Evolutionary conservation across 2,888 invertebrate species (phyloP), one percentile per base, ranked within the genome.

Genomic region (Pseudanteris insignis): DNA sequence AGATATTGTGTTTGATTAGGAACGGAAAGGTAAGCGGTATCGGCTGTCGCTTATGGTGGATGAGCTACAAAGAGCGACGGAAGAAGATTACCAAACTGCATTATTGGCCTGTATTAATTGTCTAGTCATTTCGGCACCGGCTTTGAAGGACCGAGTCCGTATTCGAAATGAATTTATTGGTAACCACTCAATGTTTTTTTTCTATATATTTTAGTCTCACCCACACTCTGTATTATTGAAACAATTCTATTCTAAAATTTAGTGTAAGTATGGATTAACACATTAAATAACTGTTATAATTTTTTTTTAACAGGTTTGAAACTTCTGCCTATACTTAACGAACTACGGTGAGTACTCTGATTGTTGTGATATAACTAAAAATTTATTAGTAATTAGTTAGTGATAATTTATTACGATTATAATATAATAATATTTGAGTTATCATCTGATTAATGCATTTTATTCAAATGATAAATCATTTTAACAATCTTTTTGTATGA

Each of bases 131-230:
- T 93, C 94, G 11, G 93, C 93, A 7, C 88, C 92, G 34, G 86
- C 90, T 55, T 85, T 95, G 64, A 90, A 91, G 67, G 95, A 96
- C 76, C 85, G 96, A 72, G 89, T 91, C 66, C 84, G 92, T 67
- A 88, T 96, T 65, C 86, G 97, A 72, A 95, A 95, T 78, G 96
- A 96, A 84, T 95, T 96, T 81, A 92, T 96, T 75, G 96, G 96
- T 95, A 81, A 86, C 86, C 78, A 4, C 51, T 33, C 15, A 10
- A 33, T 29, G 25, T 33, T 55, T 46, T 38, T 50, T 51, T 36
- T 28, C 9, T 36, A 9, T 32, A 47, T 26, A 29, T 15, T 1
- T 12, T 30, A 10, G n/a, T 3, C 8, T 11, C 13, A 28, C 32
- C 29, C 24, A 38, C n/a, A 24, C 24, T n/a, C 6, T 18, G 18